Conservation (phyloP, 1,140 invertebrate genomes). For the Tachypleus tridentatus region DNA sequence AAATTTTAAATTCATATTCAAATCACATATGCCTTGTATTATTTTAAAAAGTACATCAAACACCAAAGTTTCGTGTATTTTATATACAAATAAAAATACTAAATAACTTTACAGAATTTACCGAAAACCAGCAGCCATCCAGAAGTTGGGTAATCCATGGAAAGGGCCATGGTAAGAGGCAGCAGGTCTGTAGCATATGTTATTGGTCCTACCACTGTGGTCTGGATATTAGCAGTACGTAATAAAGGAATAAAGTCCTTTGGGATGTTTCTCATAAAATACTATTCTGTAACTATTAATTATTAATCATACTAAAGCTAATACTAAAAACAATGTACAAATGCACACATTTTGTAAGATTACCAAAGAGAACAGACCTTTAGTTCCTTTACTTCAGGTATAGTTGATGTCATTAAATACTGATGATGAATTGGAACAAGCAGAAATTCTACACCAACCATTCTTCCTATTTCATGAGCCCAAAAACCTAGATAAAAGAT, state of each 20-base stretch:
- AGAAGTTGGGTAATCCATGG: conserved; percentile 33
- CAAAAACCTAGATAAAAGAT: conserved; percentile 35
- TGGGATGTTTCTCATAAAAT: no score
- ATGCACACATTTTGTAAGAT: no score
- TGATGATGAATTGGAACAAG: conserved; percentile 37
- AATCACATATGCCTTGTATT: no score
- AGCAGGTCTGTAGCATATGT: conserved; percentile 34
- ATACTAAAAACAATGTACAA: no score
- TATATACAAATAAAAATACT: no score
- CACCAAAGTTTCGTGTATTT: no score
- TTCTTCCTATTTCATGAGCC: conserved; percentile 32
- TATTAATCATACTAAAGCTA: no score
- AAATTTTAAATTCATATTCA: no score
- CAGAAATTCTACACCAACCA: conserved; percentile 31
- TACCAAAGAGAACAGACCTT: no score
- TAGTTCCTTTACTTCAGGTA: conserved; percentile 31
- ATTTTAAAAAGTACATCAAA: no score
- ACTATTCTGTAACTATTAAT: no score
- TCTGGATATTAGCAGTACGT: conserved; percentile 28
- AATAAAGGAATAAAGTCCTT: conserved; percentile 31
- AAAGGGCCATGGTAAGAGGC: conserved; percentile 32
- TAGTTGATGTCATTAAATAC: conserved; percentile 32
- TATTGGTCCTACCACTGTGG: conserved; percentile 33
- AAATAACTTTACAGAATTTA: no score
- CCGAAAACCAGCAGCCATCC: conserved; percentile 36